Conservation (phyloP, 2,888 invertebrate genomes). For the Amphipyra berbera region DNA sequence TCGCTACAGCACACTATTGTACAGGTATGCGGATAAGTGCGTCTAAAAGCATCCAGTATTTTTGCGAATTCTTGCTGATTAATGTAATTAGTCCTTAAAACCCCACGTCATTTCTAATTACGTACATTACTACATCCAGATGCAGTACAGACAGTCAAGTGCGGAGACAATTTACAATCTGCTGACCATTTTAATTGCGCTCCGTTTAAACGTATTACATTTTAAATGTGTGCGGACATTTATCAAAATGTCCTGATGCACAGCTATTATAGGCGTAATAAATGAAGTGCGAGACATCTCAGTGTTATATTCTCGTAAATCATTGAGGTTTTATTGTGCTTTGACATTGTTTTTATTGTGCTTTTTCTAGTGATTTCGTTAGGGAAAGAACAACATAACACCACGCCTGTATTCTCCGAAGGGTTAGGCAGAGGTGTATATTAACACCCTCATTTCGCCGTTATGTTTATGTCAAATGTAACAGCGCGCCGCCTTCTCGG, state of each 20-base stretch:
- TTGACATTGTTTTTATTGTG: conserved; percentile 56
- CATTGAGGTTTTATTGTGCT: conserved; percentile 65
- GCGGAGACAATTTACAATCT: conserved; percentile 71
- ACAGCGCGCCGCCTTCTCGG: too few species aligned
- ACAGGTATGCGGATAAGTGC: too few species aligned
- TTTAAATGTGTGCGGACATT: conserved; percentile 73
- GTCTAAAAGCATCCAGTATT: too few species aligned
- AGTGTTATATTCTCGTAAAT: conserved; percentile 73
- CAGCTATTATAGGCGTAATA: conserved; percentile 66
- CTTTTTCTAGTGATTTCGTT: conserved; percentile 16
- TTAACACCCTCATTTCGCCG: too few species aligned
- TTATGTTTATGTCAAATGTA: too few species aligned
- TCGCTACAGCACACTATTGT: too few species aligned
- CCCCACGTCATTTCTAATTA: conserved; percentile 67
- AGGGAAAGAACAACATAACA: too few species aligned
- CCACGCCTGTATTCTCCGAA: too few species aligned
- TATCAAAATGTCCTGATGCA: conserved; percentile 69
- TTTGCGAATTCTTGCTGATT: too few species aligned
- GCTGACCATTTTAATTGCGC: conserved; percentile 77
- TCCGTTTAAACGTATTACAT: conserved; percentile 75
- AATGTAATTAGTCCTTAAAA: conserved; percentile 9
- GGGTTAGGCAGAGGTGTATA: too few species aligned
- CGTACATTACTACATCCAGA: conserved; percentile 61
- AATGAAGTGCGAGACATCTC: conserved; percentile 64
- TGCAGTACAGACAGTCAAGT: conserved; percentile 53